phyloP scores from a whole-genome alignment of 2,113 vertebrate species.

The Coptodon bakossiorum region DNA sequence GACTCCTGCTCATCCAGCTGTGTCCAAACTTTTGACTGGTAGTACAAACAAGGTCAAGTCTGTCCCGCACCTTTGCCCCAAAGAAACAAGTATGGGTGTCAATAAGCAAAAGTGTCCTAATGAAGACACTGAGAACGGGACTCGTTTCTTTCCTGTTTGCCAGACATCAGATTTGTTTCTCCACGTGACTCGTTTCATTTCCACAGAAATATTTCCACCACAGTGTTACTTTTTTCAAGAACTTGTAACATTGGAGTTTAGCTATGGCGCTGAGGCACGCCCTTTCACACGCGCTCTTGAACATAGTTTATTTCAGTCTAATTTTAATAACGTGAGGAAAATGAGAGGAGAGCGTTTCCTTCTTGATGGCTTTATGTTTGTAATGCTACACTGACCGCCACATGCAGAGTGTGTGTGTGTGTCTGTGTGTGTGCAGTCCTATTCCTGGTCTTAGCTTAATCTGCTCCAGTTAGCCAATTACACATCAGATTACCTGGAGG shows the following conservation, averaged over 20 bases:
- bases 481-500: constrained; percentile 11
- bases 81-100: not conserved
- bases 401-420: not conserved
- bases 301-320: not conserved
- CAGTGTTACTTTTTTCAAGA: not conserved
- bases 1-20: not conserved
- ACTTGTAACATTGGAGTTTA: not conserved
- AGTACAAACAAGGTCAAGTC: not conserved
- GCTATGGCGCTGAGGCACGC: not conserved
- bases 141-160: not conserved
- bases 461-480: constrained; percentile 37
- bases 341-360: not conserved
- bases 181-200: not conserved
- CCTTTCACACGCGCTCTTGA: not conserved
- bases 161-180: not conserved
- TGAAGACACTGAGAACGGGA: not conserved
- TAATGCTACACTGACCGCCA: not conserved
- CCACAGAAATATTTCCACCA: not conserved
- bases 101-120: not conserved
- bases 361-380: not conserved
- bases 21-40: not conserved
- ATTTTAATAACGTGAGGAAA: not conserved
- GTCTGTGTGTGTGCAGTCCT: not conserved
- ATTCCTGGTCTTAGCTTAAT: constrained; percentile 15
- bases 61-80: not conserved